phyloP scores from a whole-genome alignment of 2,113 vertebrate species.

The Thryonomys swinderianus region DNA sequence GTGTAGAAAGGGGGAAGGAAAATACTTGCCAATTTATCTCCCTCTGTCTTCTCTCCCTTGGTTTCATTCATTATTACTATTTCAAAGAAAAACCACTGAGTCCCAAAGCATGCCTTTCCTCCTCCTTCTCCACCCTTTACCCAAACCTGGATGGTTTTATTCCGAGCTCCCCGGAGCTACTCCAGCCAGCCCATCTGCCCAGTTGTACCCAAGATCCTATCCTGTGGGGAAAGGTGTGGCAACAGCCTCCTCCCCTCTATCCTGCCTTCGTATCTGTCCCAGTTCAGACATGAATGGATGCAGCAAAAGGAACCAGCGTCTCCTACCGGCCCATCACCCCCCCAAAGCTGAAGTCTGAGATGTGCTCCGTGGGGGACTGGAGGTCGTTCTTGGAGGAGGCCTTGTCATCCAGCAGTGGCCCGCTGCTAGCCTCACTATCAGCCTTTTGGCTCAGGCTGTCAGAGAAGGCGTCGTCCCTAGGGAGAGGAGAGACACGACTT shows the following conservation, averaged over 20 bases:
- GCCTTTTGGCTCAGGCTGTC: constrained; percentile 99
- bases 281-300: rapidly evolving
- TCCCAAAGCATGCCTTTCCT: not conserved
- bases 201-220: not conserved
- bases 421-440: constrained; percentile 98
- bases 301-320: not conserved
- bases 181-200: not conserved
- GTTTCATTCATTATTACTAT: not conserved
- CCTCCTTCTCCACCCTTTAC: not conserved
- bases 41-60: not conserved
- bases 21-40: not conserved
- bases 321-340: constrained; percentile 96
- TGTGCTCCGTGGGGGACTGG: constrained; percentile 95
- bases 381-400: constrained; percentile 96
- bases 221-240: not conserved
- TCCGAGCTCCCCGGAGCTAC: not conserved
- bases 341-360: constrained; percentile 94
- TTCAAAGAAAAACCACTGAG: not conserved
- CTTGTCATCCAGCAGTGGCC: constrained; percentile 96
- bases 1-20: not conserved
- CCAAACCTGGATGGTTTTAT: not conserved
- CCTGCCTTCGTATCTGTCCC: not conserved
- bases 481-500: constrained; percentile 55
- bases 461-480: constrained; percentile 97
- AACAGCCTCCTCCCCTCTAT: not conserved